Conservation (phyloP, 2,113 vertebrate genomes). For the Typhlomys cinereus region DNA sequence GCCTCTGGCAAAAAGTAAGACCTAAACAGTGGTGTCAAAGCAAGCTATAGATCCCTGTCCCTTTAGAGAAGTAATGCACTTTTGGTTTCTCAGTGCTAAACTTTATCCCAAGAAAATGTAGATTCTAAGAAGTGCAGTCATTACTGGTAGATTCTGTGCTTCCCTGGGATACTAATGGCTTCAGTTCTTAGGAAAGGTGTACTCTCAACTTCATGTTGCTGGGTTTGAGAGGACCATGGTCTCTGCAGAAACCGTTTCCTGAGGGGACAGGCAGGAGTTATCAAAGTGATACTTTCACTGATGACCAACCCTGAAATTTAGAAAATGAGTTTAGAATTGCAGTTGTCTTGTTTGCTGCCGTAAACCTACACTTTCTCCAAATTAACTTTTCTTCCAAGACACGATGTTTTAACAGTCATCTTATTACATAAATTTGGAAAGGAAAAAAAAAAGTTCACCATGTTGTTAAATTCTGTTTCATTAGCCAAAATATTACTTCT, state of each 20-base stretch:
- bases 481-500: conserved; percentile 52
- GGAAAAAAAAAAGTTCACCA: conserved; percentile 27
- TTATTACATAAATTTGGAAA: conserved; percentile 58
- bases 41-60: background rate
- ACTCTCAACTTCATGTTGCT: background rate
- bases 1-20: background rate
- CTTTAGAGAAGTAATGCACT: background rate
- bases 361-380: conserved; percentile 62
- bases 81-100: background rate
- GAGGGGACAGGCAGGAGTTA: conserved; percentile 17
- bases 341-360: conserved; percentile 31
- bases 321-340: conserved; percentile 54
- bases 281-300: conserved; percentile 9
- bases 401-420: conserved; percentile 46
- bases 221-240: background rate
- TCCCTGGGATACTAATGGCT: background rate
- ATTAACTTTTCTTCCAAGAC: conserved; percentile 62
- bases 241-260: background rate
- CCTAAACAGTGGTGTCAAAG: background rate
- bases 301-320: conserved; percentile 34
- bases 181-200: background rate
- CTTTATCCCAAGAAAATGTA: background rate
- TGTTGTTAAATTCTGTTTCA: conserved; percentile 49
- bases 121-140: background rate
- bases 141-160: background rate